Base-by-base conservation (phyloP, 2,888 invertebrate genomes). In the Hypena proboscidalis region DNA sequence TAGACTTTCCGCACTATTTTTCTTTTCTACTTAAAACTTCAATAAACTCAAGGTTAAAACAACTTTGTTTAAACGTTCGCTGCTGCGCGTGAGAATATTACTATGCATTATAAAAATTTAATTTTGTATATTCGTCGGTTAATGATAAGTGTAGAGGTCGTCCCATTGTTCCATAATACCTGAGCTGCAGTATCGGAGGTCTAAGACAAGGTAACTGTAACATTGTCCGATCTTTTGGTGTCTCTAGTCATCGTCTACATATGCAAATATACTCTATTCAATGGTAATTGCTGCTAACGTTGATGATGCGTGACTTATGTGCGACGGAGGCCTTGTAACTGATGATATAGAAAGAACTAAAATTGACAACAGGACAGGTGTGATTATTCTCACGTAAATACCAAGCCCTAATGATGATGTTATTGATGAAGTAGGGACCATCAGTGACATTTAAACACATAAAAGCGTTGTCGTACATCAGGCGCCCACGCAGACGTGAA, bases 201-300 rank as follows among this genome's bases (percentile, higher is more conserved):
- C 77, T 79, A 75, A 76, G 74, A 74, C 85, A 85, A 85, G 83
- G 84, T 79, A 77, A 83, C 68, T 80, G 77, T 79, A 82, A 72
- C 76, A 80, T 77, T 80, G 77, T 71, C 54, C 67, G 64, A 56
- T 63, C 39, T 58, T 59, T 63, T 47, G 57, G 56, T 54, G 52
- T 37, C 53, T 51, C 39, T 44, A 53, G 46, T 58, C 58, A 67
- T 61, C 55, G 58, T 62, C 60, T 61, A 55, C 39, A 53, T 58
- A 58, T 58, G 44, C 48, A 42, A 38, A 61, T 43, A 38, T 48
- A 52, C 48, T 42, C 65, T 56, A 77, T 79, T 77, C 70, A 76
- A 80, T 78, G 74, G 65, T 80, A 81, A 83, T 81, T 79, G 73
- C 58, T 57, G 44, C 59, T 54, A 65, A 60, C 49, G 72, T 70